These are phyloP conservation scores for Dorcus parallelipipedus DNA, from an alignment of 2,888 invertebrate species.

Conservation along the genomic window DNA sequence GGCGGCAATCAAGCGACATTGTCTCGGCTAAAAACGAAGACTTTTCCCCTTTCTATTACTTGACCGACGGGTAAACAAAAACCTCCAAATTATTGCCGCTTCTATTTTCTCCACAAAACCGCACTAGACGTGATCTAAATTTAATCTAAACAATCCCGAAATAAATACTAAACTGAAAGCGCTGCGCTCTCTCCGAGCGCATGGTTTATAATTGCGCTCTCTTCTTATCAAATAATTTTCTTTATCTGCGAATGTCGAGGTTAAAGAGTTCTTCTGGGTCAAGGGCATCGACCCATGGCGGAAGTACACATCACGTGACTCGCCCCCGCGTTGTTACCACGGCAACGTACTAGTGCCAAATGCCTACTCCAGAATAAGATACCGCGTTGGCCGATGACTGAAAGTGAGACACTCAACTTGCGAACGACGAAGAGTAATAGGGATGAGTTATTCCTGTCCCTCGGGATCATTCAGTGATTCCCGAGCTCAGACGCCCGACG, in stretches of 20 bases:
- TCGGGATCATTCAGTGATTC: constrained; percentile 24
- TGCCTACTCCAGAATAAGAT: constrained; percentile 22
- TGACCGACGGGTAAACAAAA: too few relatives aligned
- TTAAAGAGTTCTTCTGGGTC: constrained; percentile 21
- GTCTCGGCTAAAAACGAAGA: too few relatives aligned
- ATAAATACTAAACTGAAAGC: background rate
- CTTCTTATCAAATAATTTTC: constrained; percentile 1
- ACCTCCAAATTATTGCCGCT: too few relatives aligned
- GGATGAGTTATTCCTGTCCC: constrained; percentile 25
- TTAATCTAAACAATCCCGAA: background rate
- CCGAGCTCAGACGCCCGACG: constrained; percentile 4
- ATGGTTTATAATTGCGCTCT: background rate
- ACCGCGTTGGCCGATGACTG: constrained; percentile 17
- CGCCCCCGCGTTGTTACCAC: constrained; percentile 23
- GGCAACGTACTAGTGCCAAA: constrained; percentile 25
- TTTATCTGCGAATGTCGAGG: background rate
- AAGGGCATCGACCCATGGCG: constrained; percentile 27
- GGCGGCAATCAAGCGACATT: too few relatives aligned
- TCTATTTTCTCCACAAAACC: background rate
- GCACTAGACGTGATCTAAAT: constrained; percentile 1
- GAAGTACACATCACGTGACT: constrained; percentile 21
- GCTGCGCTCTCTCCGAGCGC: background rate
- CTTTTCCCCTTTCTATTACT: too few relatives aligned
- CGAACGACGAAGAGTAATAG: constrained; percentile 23
- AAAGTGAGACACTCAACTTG: constrained; percentile 19